These are phyloP conservation scores for Eupithecia abbreviata DNA, from an alignment of 2,888 invertebrate species.

Conservation along the genomic window DNA sequence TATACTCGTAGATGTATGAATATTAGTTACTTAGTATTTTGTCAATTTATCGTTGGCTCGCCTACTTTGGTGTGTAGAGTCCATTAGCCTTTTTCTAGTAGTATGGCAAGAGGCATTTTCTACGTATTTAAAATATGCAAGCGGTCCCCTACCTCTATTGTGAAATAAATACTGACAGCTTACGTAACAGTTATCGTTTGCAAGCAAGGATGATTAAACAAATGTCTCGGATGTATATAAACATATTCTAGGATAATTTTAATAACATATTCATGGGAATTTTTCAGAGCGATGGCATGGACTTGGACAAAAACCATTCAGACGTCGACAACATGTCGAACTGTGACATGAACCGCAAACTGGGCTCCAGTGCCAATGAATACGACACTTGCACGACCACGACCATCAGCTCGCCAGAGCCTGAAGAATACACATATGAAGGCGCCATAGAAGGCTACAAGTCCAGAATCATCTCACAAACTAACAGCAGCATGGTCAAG, in stretches of 20 bases:
- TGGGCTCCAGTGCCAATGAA: conserved; percentile 82
- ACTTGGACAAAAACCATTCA: conserved; percentile 81
- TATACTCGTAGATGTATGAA: neutral
- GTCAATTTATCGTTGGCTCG: neutral
- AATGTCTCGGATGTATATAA: neutral
- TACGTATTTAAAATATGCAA: neutral
- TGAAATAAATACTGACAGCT: neutral
- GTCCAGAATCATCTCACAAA: conserved; percentile 88
- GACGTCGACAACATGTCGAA: conserved; percentile 80
- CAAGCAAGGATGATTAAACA: neutral
- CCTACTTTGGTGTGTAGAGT: neutral
- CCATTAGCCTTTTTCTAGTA: neutral
- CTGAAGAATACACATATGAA: conserved; percentile 93
- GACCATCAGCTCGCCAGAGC: conserved; percentile 87
- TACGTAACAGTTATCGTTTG: neutral
- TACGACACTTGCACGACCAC: conserved; percentile 88
- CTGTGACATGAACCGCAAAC: conserved; percentile 76
- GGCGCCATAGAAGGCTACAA: conserved; percentile 94
- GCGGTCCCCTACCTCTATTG: neutral
- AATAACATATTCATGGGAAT: neutral
- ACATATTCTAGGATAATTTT: neutral
- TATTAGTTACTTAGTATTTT: neutral
- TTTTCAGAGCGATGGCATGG: conserved; percentile 85
- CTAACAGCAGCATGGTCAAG: conserved; percentile 76
- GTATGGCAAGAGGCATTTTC: neutral